Evolutionary conservation across 2,797 vertebrate species (phyloP).

Genomic region (Fundulus diaphanus): DNA sequence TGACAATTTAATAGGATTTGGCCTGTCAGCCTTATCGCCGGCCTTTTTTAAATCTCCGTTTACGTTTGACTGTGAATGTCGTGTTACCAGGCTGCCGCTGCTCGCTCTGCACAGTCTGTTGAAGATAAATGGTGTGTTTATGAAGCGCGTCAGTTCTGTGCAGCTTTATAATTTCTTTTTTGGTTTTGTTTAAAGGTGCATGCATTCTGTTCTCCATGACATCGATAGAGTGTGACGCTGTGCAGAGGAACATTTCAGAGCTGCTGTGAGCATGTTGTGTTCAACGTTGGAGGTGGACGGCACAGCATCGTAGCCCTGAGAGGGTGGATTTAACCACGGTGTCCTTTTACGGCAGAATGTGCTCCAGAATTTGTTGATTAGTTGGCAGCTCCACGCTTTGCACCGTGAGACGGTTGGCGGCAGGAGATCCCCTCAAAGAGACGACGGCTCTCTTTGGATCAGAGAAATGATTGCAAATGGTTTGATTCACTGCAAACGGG

Average conservation of each 20-base stretch:
- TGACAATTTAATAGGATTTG: neutral
- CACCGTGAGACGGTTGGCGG: neutral
- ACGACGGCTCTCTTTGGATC: neutral
- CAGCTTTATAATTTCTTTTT: neutral
- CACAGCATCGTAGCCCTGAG: neutral
- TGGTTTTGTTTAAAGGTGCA: neutral
- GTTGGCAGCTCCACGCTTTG: neutral
- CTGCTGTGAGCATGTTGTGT: neutral
- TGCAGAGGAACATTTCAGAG: conserved; percentile 1
- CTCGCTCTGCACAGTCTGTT: neutral
- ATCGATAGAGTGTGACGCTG: neutral
- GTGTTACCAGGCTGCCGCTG: neutral
- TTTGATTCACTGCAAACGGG: neutral
- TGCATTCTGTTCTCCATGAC: neutral
- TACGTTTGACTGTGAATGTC: neutral
- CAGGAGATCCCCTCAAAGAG: neutral
- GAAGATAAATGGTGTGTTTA: conserved; percentile 2
- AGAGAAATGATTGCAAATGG: neutral
- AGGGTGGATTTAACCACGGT: neutral
- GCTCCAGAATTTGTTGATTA: neutral
- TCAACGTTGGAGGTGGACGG: conserved; percentile 44
- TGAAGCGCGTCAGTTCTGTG: neutral
- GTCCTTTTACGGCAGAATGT: neutral
- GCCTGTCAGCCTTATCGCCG: neutral
- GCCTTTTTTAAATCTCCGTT: neutral